Conservation (phyloP, 2,113 vertebrate species). For the human region GRCh38 chrX:145006001-145006500, state of each 20-base stretch:
- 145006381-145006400: not conserved
- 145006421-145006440: not conserved
- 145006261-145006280: not conserved
- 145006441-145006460: not conserved
- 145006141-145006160: not conserved
- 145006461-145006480: not conserved
- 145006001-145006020: not conserved
- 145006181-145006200: not conserved
- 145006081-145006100: not conserved
- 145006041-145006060: not conserved
- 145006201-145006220: not conserved
- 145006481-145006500: not conserved
- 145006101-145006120: not conserved
- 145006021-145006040: not conserved
- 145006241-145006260: not conserved
- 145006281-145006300: not conserved
- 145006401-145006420: not conserved
- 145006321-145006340: not conserved
- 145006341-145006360: not conserved
- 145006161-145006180: not conserved
- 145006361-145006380: not conserved
- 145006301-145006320: not conserved
- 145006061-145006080: not conserved
- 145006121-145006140: not conserved
- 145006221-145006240: not conserved